Percentiles rank a stretch among this genome's conserved stretches.
phyloP scores from a whole-genome alignment of 1,140 invertebrate species.

The Aphaenogaster floridana region DNA sequence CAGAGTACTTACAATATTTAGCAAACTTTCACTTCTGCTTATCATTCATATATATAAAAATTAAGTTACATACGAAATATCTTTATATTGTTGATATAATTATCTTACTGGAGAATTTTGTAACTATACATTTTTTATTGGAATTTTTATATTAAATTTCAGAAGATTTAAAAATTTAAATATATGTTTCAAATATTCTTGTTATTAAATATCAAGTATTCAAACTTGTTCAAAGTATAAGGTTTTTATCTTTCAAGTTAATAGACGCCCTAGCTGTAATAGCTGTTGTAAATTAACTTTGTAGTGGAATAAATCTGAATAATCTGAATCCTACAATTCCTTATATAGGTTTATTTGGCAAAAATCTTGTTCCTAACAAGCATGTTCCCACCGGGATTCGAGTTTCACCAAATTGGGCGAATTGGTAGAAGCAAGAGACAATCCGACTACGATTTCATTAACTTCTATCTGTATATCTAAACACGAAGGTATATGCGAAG shows the following conservation, averaged over 20 bases:
- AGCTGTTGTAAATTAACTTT: not conserved
- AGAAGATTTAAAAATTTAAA: slow-evolving; percentile 2
- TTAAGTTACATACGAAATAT: not conserved
- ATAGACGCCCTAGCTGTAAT: not conserved
- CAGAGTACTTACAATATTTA: not conserved
- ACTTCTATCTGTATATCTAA: slow-evolving; percentile 15
- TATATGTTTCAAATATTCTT: not conserved
- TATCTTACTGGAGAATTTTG: not conserved
- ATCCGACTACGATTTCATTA: slow-evolving; percentile 28
- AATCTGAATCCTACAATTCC: not conserved
- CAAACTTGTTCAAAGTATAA: not conserved
- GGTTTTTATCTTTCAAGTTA: not conserved
- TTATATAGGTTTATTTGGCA: slow-evolving; percentile 1
- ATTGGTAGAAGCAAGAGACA: not conserved
- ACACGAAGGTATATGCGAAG: not conserved
- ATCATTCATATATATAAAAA: not conserved
- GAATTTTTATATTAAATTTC: slow-evolving; percentile 12
- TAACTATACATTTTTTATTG: not conserved
- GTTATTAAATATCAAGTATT: not conserved
- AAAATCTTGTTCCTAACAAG: not conserved
- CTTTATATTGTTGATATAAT: not conserved
- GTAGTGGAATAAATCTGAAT: not conserved
- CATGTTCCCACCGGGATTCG: not conserved
- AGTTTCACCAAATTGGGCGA: not conserved
- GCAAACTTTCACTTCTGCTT: not conserved